A percentile compares a stretch with the other conserved stretches of the same genome.
Conservation (phyloP, 2,797 vertebrate genomes). For the Takifugu ocellatus region DNA sequence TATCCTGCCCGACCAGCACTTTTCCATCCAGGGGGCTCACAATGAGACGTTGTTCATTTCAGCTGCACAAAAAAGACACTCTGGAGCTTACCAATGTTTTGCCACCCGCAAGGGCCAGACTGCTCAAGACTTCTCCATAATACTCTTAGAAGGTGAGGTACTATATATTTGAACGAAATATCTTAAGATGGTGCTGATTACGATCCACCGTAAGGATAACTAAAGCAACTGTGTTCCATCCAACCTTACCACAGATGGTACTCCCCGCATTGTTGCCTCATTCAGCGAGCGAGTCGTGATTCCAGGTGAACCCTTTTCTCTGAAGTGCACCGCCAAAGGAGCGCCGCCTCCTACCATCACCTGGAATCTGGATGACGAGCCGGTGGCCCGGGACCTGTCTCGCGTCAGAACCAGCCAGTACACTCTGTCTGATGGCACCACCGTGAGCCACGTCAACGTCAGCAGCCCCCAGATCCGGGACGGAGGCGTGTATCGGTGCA, state of each 20-base stretch:
- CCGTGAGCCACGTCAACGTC: slow-evolving; percentile 94
- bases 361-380: slow-evolving; percentile 96
- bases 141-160: slow-evolving; percentile 85
- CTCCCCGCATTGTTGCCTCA: slow-evolving; percentile 92
- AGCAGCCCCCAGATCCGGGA: slow-evolving; percentile 94
- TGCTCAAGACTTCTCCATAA: slow-evolving; percentile 94
- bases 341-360: slow-evolving; percentile 93
- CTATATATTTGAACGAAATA: too few relatives aligned
- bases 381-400: slow-evolving; percentile 84
- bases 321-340: slow-evolving; percentile 95
- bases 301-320: slow-evolving; percentile 93
- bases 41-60: slow-evolving; percentile 96
- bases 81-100: slow-evolving; percentile 96
- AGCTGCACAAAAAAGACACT: slow-evolving; percentile 95
- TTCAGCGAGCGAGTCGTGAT: slow-evolving; percentile 98
- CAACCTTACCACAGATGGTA: slow-evolving; percentile 80
- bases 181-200: not conserved
- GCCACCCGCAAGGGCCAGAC: slow-evolving; percentile 92
- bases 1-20: slow-evolving; percentile 86
- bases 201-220: too few relatives aligned
- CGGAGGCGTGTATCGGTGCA: slow-evolving; percentile 97
- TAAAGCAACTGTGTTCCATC: not conserved
- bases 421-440: slow-evolving; percentile 94
- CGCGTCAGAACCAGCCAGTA: slow-evolving; percentile 91
- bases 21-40: slow-evolving; percentile 94